Evolutionary conservation across 2,888 invertebrate species (phyloP).

Genomic region (Fragum sueziense): DNA sequence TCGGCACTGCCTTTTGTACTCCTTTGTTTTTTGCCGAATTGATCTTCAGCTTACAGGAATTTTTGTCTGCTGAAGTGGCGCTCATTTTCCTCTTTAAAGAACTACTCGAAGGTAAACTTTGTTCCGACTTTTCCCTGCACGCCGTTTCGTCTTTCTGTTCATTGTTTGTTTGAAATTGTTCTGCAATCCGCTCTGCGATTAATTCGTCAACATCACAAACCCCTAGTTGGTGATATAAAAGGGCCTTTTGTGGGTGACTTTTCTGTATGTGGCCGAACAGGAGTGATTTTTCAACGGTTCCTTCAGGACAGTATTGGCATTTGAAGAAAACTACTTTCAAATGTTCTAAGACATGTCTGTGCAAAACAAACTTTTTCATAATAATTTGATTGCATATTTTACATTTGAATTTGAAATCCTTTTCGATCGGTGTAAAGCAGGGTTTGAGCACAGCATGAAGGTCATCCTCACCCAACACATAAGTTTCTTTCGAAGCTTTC

Average conservation of each 20-base stretch:
- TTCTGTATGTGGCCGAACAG: slow-evolving; percentile 66
- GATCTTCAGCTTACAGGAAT: background rate
- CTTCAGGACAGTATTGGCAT: slow-evolving; percentile 72
- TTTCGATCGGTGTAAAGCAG: slow-evolving; percentile 60
- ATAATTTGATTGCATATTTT: slow-evolving; percentile 71
- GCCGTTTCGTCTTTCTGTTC: too few relatives aligned
- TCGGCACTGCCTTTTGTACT: background rate
- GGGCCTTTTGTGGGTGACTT: slow-evolving; percentile 45
- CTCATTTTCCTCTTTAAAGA: too few relatives aligned
- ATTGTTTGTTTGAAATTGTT: background rate
- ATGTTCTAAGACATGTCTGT: slow-evolving; percentile 74
- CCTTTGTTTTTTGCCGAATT: background rate
- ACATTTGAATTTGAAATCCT: slow-evolving; percentile 62
- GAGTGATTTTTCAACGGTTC: slow-evolving; percentile 60
- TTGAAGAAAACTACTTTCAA: slow-evolving; percentile 73
- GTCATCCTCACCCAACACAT: slow-evolving; percentile 63
- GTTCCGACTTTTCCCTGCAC: too few relatives aligned
- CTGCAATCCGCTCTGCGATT: slow-evolving; percentile 41
- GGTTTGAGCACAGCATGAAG: slow-evolving; percentile 62
- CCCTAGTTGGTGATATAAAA: slow-evolving; percentile 30
- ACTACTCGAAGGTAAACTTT: too few relatives aligned
- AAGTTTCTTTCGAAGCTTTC: slow-evolving; percentile 18
- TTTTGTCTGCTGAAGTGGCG: too few relatives aligned
- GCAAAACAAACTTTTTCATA: slow-evolving; percentile 72
- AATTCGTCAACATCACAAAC: slow-evolving; percentile 28